Conservation (phyloP, 2,797 vertebrate genomes). For the Setipinna tenuifilis region DNA sequence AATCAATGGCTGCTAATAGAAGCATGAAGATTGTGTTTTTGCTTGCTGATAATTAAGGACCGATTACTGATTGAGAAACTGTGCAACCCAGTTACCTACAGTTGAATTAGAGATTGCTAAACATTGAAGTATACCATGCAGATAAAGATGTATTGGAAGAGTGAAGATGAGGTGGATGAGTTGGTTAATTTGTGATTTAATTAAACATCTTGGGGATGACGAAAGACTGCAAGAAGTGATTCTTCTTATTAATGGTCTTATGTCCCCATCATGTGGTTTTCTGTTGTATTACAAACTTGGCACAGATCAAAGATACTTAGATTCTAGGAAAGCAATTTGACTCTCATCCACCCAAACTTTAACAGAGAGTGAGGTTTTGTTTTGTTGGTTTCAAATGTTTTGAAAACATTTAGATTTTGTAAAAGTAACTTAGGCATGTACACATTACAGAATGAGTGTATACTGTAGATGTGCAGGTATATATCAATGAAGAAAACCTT, state of each 20-base stretch:
- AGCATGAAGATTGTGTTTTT: no score
- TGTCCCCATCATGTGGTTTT: neutral
- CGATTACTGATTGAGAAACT: no score
- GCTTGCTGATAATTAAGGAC: no score
- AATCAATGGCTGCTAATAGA: no score
- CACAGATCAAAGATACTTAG: neutral
- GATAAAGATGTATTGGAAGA: no score
- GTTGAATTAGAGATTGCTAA: no score
- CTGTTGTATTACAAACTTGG: neutral
- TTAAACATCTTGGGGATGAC: no score
- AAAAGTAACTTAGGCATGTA: neutral
- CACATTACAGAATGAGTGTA: neutral
- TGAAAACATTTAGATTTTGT: neutral
- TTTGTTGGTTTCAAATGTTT: no score
- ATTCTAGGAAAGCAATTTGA: neutral
- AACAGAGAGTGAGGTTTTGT: neutral
- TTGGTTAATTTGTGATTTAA: no score
- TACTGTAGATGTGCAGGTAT: neutral
- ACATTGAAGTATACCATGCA: no score
- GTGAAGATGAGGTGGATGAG: no score
- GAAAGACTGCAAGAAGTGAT: neutral
- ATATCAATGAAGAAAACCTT: neutral
- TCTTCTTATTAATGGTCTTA: neutral
- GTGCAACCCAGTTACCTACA: no score
- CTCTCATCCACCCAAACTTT: neutral